phyloP scores from a whole-genome alignment of 2,888 invertebrate species.

The Calliphora vomitoria region DNA sequence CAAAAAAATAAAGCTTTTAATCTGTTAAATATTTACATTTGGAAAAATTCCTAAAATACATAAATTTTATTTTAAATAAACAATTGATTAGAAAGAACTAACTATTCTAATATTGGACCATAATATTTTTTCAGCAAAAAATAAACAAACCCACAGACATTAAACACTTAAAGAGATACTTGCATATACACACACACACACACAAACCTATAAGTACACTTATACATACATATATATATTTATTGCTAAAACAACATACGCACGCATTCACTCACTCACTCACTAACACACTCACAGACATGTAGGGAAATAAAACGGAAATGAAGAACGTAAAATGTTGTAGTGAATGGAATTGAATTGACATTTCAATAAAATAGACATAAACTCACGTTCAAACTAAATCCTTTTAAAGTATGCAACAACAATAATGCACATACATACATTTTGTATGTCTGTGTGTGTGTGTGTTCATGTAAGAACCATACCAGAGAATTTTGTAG shows the following conservation, averaged over 20 bases:
- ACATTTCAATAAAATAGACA: constrained; percentile 65
- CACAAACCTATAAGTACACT: background rate
- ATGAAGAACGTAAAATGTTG: constrained; percentile 35
- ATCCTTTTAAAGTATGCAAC: constrained; percentile 64
- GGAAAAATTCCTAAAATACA: constrained; percentile 45
- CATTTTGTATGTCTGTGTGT: background rate
- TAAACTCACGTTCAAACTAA: constrained; percentile 70
- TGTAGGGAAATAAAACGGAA: constrained; percentile 16
- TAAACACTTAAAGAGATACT: background rate
- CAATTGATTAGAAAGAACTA: constrained; percentile 50
- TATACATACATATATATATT: background rate
- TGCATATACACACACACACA: background rate
- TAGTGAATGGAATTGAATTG: constrained; percentile 64
- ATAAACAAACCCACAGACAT: constrained; percentile 9
- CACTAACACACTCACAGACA: background rate
- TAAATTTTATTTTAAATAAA: constrained; percentile 67
- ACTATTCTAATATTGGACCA: constrained; percentile 39
- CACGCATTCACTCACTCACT: background rate
- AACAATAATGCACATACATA: constrained; percentile 24
- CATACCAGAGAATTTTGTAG: constrained; percentile 12
- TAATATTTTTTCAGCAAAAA: constrained; percentile 24
- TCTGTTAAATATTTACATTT: constrained; percentile 61
- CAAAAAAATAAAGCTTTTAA: constrained; percentile 33
- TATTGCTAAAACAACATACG: constrained; percentile 50
- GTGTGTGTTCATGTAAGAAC: background rate